Base-by-base conservation (phyloP, 2,888 invertebrate genomes). In the Patella depressa region DNA sequence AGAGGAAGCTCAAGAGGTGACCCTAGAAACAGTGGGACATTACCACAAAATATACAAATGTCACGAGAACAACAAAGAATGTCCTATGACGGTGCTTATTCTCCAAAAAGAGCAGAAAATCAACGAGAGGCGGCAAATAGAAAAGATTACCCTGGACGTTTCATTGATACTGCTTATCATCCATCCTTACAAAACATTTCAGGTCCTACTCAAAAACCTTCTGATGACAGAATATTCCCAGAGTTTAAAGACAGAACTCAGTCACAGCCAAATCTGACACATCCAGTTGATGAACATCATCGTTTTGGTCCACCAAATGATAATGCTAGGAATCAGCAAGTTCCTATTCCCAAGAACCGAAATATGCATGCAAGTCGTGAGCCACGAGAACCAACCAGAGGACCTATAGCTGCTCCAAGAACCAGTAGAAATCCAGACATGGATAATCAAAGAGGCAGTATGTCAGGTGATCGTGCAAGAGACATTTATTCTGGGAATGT, bases 401-500 rank as follows among this genome's bases (percentile, higher is more conserved):
- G 19, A 65, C 65, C 65, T 11, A 24, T 65, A 65, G 65, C 65
- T 12, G 65, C 65, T 24, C 65, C 65, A 24, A 65, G 65, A 24
- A 24, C 65, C 19, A 19, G 11, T 65, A 19, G 24, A 65, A 24
- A 65, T 11, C 65, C 65, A 2, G 24, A 65, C 24, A 65, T 65
- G 19, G 19, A 65, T 24, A 65, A 24, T 24, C 19, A 65, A 34
- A 70, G 75, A 71, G 71, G 71, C 45, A 71, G 70, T 24, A 53
- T 70, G 19, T 69, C 75, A 19, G 19, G 65, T 9, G 34, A 29
- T 19, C 34, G 53, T 12, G 59, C 34, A 19, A 65, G 74, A 34
- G 74, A 74, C 53, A 74, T 59, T 65, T 74, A 45, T 69, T 59
- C 29, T 59, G 53, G 65, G 17, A 45, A 53, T 34, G 14, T 73